Evolutionary conservation across 2,797 vertebrate species (phyloP).

Genomic region (Psittacula echo): DNA sequence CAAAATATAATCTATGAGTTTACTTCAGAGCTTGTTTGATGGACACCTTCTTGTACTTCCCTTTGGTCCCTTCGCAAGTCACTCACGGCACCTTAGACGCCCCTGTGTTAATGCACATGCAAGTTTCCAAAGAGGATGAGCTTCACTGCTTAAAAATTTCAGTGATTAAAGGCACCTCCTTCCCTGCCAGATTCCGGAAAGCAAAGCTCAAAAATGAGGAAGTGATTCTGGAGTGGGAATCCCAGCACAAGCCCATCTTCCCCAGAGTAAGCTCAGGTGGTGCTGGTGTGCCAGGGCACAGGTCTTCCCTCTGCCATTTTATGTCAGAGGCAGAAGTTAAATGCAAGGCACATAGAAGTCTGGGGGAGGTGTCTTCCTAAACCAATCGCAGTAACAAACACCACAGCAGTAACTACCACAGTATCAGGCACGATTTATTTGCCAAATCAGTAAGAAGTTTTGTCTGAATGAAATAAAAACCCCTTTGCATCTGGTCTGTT

Average conservation of each 20-base stretch:
- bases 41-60: neutral
- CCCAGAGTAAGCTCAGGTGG: accelerated
- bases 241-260: neutral
- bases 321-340: neutral
- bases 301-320: neutral
- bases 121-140: accelerated
- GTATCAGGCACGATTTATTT: neutral
- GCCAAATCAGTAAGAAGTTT: neutral
- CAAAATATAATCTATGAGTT: neutral
- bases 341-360: neutral
- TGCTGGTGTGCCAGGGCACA: neutral
- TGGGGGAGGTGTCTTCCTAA: neutral
- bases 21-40: neutral
- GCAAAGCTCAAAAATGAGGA: neutral
- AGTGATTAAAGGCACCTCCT: neutral
- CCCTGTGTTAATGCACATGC: accelerated
- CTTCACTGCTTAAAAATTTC: accelerated
- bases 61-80: neutral
- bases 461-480: neutral
- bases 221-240: accelerated
- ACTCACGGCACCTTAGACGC: accelerated
- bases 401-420: neutral
- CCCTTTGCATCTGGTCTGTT: neutral
- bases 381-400: neutral
- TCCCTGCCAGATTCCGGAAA: neutral